phyloP scores from a whole-genome alignment of 2,113 vertebrate genomes.

The Columbina picui region DNA sequence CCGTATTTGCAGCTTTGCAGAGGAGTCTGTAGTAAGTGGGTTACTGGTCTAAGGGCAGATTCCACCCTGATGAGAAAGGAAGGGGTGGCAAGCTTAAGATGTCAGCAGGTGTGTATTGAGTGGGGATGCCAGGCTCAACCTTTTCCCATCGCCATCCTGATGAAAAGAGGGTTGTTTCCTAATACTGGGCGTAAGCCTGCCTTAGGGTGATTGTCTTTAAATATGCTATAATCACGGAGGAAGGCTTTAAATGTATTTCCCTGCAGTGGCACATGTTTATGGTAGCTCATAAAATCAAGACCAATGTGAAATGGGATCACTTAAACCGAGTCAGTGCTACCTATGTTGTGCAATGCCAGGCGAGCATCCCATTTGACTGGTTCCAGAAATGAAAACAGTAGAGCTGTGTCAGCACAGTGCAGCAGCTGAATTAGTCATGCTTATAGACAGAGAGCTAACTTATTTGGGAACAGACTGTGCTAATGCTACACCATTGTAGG shows the following conservation, averaged over 20 bases:
- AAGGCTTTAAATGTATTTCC: not conserved
- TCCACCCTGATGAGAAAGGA: not conserved
- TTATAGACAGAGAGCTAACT: not conserved
- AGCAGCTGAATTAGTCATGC: not conserved
- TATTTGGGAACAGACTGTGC: slow-evolving; percentile 23
- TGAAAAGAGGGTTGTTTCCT: not conserved
- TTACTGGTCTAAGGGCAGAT: not conserved
- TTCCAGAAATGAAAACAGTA: not conserved
- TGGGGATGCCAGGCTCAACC: not conserved
- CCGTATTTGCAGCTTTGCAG: not conserved
- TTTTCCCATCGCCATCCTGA: not conserved
- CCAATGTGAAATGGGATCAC: not conserved
- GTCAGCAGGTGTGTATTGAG: not conserved
- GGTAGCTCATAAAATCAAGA: not conserved
- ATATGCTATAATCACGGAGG: rapidly evolving
- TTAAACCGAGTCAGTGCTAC: not conserved
- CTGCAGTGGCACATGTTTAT: not conserved
- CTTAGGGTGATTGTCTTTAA: not conserved
- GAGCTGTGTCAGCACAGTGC: not conserved
- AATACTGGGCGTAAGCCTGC: not conserved
- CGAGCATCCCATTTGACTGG: not conserved
- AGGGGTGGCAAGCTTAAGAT: not conserved
- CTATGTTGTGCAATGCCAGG: not conserved
- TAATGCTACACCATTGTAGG: not conserved
- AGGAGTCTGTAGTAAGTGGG: not conserved